Evolutionary conservation across 2,797 vertebrate genomes (phyloP), one percentile per base, ranked within the genome.

Genomic region (Catamblyrhynchus diadema): DNA sequence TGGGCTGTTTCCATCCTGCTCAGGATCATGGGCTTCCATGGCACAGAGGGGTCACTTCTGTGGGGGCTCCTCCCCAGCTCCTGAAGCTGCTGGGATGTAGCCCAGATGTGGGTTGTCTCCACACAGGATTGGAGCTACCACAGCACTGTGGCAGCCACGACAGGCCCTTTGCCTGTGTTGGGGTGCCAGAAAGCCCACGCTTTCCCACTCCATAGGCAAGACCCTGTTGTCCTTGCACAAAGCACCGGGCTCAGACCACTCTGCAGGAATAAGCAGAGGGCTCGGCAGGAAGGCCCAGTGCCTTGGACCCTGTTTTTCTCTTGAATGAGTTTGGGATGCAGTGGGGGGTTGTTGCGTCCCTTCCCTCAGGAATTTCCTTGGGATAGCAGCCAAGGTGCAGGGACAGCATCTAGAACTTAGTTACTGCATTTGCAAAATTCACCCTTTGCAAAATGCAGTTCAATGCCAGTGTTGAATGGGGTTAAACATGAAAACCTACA

Each of bases 41-140:
- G 42, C 33, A 44, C 19, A 30, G 60, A 37, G 23, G 13, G 3
- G 8, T 17, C 21, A 90, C 16, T 24, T 53, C 20, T 0, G 0
- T 23, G 47, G 14, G 28, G 25, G 20, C 24, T 80, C 9, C 4
- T 51, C 33, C 67, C 9, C 45, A 56, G 37, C 37, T 81, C 65
- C 69, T 0, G 2, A 54, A 48, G 44, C 23, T 84, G 35, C 35
- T 77, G 9, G 51, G 44, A 32, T 0, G 3, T 19, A 61, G 39
- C 27, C 41, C 50, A 70, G 69, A 4, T 5, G 3, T 13, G 18
- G 22, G 9, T 3, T 91, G n/a, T 59, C 23, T 65, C 39, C 35
- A 42, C 1, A 1, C 2, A 33, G 28, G 32, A 9, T 1, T 57
- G 21, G 47, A 84, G 56, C 18, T 45, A 48, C 45, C 0, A 0